phyloP scores from a whole-genome alignment of 2,888 invertebrate genomes.

The Drosophila pseudotalamancana region DNA sequence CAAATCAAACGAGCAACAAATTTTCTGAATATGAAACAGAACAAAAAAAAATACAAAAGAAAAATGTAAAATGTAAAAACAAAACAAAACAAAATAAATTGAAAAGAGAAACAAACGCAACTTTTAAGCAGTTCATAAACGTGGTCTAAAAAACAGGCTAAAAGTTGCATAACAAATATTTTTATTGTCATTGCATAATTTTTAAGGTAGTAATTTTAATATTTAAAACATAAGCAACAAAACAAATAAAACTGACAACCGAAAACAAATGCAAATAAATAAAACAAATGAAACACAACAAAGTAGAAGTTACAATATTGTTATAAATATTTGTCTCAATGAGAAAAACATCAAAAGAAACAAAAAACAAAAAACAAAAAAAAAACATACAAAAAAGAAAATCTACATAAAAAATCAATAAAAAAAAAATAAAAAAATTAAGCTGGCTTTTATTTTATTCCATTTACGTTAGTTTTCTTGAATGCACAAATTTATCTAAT shows the following conservation, averaged over 20 bases:
- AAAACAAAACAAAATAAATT: slow-evolving; percentile 1
- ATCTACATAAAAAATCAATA: slow-evolving; percentile 49
- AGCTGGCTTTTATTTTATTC: not conserved
- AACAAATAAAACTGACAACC: slow-evolving; percentile 49
- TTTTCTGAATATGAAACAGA: slow-evolving; percentile 25
- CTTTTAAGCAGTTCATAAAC: slow-evolving; percentile 43
- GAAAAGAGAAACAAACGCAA: slow-evolving; percentile 13
- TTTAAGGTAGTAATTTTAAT: slow-evolving; percentile 77
- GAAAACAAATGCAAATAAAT: slow-evolving; percentile 38
- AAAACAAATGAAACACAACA: slow-evolving; percentile 32
- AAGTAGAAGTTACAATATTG: slow-evolving; percentile 76
- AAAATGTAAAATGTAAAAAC: not conserved
- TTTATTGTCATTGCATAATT: slow-evolving; percentile 79
- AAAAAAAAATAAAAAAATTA: slow-evolving; percentile 17
- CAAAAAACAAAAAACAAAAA: slow-evolving; percentile 36
- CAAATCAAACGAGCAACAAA: slow-evolving; percentile 42
- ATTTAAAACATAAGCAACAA: slow-evolving; percentile 68
- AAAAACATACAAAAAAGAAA: slow-evolving; percentile 33
- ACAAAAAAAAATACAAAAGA: slow-evolving; percentile 3
- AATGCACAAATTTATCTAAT: too few relatives aligned
- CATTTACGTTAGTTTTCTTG: too few relatives aligned
- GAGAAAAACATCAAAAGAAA: slow-evolving; percentile 61
- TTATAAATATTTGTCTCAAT: slow-evolving; percentile 80
- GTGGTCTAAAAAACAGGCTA: slow-evolving; percentile 5
- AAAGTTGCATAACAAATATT: slow-evolving; percentile 58